Base-by-base conservation (phyloP, 2,888 invertebrate species). In the Heliconius hortense region DNA sequence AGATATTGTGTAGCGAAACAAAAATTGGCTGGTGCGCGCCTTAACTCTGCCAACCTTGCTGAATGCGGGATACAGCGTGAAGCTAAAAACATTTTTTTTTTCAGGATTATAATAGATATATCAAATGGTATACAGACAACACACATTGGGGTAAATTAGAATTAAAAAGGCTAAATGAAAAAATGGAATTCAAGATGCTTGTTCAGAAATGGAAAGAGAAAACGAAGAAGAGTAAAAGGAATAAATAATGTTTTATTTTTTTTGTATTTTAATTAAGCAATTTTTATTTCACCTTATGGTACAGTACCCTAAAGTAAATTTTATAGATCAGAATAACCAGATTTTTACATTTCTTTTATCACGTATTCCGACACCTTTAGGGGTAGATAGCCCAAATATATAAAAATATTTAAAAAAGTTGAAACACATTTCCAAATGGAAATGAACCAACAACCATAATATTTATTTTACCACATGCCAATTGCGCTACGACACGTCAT, bases 101-200 rank as follows among this genome's bases (percentile, higher is more conserved):
- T 66, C 81, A 92, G 92, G 89, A 90, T 48, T 91, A 89, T 79
- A 82, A 85, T 4, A 85, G 84, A 77, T 92, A 92, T 75, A 64
- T 82, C 0, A 86, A 88, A 73, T 92, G 92, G 92, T 92, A 89
- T 78, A 67, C 76, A 0, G 84, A 86, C 4, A 87, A 88, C n/a
- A 89, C 92, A 0, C 35, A 76, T 1, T 86, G 84, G 82, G 92
- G 91, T 24, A 84, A 81, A 35, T 87, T 82, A 75, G 91, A 90
- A 78, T 84, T 78, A 73, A 83, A 84, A 31, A 86, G 87, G 63
- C 69, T 86, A 0, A 74, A 84, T 76, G 85, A 86, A 11, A 88
- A 88, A 74, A 77, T 75, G 43, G 86, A 88, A 48, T 92, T 88
- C 78, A 83, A 83, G 70, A 76, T 80, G 3, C 79, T 84, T 0